A percentile compares a stretch with the other conserved stretches of the same genome.
Evolutionary conservation across 2,113 vertebrate species (phyloP).

Genomic region (Prinia subflava): DNA sequence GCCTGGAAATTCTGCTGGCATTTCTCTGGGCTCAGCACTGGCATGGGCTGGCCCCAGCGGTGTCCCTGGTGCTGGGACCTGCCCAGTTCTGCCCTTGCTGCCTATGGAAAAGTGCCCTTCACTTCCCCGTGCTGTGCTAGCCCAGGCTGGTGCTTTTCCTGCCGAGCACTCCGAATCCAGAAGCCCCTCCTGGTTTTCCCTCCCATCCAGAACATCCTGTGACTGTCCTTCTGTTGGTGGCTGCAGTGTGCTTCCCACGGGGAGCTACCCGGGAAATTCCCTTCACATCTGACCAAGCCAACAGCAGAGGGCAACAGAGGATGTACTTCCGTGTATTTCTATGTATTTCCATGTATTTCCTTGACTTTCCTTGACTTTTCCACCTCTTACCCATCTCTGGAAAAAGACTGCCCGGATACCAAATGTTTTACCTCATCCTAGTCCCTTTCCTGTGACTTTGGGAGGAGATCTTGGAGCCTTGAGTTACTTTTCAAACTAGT

Average conservation of each 20-base stretch:
- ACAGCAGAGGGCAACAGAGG: conserved; percentile 45
- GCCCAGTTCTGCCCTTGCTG: not conserved
- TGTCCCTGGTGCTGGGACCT: not conserved
- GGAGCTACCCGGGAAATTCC: not conserved
- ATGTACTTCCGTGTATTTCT: not conserved
- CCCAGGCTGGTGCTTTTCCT: not conserved
- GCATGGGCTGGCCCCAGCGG: accelerated
- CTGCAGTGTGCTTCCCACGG: not conserved
- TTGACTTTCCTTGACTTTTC: not conserved
- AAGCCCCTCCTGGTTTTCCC: not conserved
- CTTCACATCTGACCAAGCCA: not conserved
- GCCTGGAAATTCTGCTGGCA: not conserved
- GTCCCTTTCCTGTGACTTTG: not conserved
- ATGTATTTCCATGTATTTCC: not conserved
- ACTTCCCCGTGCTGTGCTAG: not conserved
- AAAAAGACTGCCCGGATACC: not conserved
- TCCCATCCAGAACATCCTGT: not conserved
- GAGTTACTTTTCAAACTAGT: not conserved
- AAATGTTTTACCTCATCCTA: not conserved
- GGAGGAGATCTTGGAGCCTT: not conserved
- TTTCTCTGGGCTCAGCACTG: not conserved
- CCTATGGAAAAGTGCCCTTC: not conserved
- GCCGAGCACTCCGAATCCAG: not conserved
- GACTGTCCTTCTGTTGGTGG: no score
- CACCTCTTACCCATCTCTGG: not conserved